These are phyloP conservation scores for Drosophila flavopinicola DNA, from an alignment of 2,888 invertebrate genomes.

Conservation along the genomic window DNA sequence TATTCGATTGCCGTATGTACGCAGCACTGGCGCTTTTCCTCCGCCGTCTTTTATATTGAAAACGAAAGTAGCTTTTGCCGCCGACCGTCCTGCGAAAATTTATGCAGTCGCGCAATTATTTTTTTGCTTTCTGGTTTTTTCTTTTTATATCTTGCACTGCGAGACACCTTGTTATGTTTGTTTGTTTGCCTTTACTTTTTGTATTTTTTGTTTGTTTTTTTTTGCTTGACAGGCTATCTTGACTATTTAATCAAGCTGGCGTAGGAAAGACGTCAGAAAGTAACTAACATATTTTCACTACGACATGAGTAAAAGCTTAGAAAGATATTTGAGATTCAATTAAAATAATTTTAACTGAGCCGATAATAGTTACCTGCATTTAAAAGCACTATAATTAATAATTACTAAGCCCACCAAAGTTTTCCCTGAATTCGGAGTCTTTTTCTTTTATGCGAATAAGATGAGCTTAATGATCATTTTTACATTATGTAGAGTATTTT, in stretches of 20 bases:
- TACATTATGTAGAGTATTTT: not conserved
- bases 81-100: slow-evolving; percentile 58
- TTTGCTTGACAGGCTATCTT: slow-evolving; percentile 12
- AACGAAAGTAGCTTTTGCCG: slow-evolving; percentile 75
- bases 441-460: too few species aligned
- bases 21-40: slow-evolving; percentile 39
- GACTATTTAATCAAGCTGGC: slow-evolving; percentile 36
- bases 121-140: slow-evolving; percentile 13
- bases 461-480: too few species aligned
- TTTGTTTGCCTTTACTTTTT: slow-evolving; percentile 25
- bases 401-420: too few species aligned
- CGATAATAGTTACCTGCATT: too few species aligned
- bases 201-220: slow-evolving; percentile 36
- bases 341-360: too few species aligned
- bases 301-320: slow-evolving; percentile 1
- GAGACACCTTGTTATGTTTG: slow-evolving; percentile 52
- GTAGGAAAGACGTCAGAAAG: slow-evolving; percentile 20
- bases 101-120: slow-evolving; percentile 79
- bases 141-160: slow-evolving; percentile 37
- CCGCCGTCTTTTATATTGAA: slow-evolving; percentile 63
- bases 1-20: slow-evolving; percentile 55
- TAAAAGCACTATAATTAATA: too few species aligned
- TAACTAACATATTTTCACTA: not conserved
- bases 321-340: too few species aligned
- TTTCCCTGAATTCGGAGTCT: too few species aligned